Base-by-base conservation (phyloP, 2,113 vertebrate species). In the Egretta garzetta region DNA sequence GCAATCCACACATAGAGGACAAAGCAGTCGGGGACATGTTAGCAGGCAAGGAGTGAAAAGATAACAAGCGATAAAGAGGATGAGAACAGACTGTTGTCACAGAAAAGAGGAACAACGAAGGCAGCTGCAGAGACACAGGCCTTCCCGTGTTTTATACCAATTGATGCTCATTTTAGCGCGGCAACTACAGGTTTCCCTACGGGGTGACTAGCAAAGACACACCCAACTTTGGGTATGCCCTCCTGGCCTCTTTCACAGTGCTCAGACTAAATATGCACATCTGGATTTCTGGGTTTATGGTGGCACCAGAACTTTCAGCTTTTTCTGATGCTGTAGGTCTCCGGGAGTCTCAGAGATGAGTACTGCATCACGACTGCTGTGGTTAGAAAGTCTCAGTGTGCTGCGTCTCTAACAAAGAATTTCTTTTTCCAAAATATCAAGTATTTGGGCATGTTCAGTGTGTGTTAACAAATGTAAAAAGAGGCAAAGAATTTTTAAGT, bases 171-270 rank as follows among this genome's bases (percentile, higher is more conserved):
- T 59, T 93, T 85, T 26, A 66, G 17, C 10, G 2, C 5, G 55
- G 14, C 55, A 77, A 6, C 47, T 59, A 32, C 6, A 45, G 22
- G 28, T 39, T 80, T 83, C 41, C 22, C 37, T 47, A 5, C 14
- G 27, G 19, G 11, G 7, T 4, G 2, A 33, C 19, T 27, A 60
- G 55, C 10, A 94, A 75, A 68, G 1, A 4, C 26, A 30, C 1
- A 1, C 17, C 60, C 11, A 19, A 0, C 19, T 43, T 67, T 0
- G 1, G 2, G 2, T 64, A 17, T 79, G 16, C 14, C 43, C 35
- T 64, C 28, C 47, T 10, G n/a, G 33, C 16, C n/a, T 60, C 32
- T 49, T 74, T 62, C 22, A 30, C 8, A 32, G 23, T 22, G 22
- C 20, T 86, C 63, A 43, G 28, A 43, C 5, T n/a, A 74, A 87